A percentile compares a stretch with the other conserved stretches of the same genome.
These are phyloP conservation scores for Acrobasis repandana DNA, from an alignment of 2,888 invertebrate species.

Conservation along the genomic window DNA sequence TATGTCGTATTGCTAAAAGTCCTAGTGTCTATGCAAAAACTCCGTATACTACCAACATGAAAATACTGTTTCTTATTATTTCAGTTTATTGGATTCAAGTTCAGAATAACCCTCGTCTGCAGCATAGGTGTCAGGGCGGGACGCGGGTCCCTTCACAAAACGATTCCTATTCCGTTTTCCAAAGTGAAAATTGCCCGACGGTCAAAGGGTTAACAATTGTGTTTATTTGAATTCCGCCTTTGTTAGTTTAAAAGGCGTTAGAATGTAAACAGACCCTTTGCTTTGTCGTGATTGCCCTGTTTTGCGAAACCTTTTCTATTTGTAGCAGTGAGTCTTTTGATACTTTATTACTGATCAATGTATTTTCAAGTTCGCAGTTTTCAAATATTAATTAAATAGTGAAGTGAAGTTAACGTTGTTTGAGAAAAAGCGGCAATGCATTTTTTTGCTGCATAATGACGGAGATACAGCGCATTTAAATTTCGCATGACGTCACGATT, in stretches of 20 bases:
- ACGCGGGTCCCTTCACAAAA: constrained; percentile 64
- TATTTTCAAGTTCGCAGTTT: too few relatives aligned
- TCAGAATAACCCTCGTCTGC: constrained; percentile 40
- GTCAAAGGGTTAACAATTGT: constrained; percentile 82
- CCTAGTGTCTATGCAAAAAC: too few relatives aligned
- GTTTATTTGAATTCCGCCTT: constrained; percentile 81
- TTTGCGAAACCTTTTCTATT: constrained; percentile 43
- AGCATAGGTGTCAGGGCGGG: constrained; percentile 44
- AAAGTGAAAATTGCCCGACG: constrained; percentile 79
- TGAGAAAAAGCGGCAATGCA: too few relatives aligned
- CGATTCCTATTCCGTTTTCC: constrained; percentile 79
- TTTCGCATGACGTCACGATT: too few relatives aligned
- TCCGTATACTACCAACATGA: too few relatives aligned
- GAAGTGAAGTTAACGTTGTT: too few relatives aligned
- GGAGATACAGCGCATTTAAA: too few relatives aligned
- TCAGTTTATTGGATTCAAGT: too few relatives aligned
- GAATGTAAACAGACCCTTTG: constrained; percentile 78
- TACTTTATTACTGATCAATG: not conserved
- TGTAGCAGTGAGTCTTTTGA: not conserved
- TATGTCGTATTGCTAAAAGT: too few relatives aligned
- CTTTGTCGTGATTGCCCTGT: constrained; percentile 75
- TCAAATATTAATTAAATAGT: too few relatives aligned
- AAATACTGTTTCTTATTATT: too few relatives aligned
- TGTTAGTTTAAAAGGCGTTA: constrained; percentile 81
- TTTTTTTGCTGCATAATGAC: too few relatives aligned